These are phyloP conservation scores for Aleiodes leptofemur DNA, from an alignment of 2,888 invertebrate species.

Conservation along the genomic window DNA sequence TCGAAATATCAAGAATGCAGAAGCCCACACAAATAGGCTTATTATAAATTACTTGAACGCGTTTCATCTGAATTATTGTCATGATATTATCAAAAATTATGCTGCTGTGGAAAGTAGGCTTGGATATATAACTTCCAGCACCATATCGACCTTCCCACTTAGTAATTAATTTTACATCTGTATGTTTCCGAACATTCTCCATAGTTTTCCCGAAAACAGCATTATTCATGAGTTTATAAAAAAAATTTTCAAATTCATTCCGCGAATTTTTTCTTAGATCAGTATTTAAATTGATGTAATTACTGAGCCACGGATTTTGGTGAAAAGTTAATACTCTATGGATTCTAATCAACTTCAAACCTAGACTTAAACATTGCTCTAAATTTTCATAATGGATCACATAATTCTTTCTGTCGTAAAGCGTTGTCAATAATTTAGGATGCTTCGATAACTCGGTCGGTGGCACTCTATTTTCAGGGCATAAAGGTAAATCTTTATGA, in stretches of 20 bases:
- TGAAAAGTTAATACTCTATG: slow-evolving; percentile 64
- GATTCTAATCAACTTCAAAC: slow-evolving; percentile 58
- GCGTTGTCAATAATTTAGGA: slow-evolving; percentile 45
- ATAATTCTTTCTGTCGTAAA: slow-evolving; percentile 52
- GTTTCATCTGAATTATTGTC: slow-evolving; percentile 63
- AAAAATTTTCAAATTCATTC: slow-evolving; percentile 67
- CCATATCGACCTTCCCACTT: slow-evolving; percentile 62
- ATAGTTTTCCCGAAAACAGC: slow-evolving; percentile 70
- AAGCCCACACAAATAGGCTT: slow-evolving; percentile 53
- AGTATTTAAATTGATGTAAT: slow-evolving; percentile 61
- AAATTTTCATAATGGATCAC: slow-evolving; percentile 66
- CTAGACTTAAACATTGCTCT: slow-evolving; percentile 58
- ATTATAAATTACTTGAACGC: slow-evolving; percentile 40
- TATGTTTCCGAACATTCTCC: slow-evolving; percentile 71
- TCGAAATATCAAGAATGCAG: slow-evolving; percentile 49
- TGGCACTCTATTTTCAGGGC: slow-evolving; percentile 46
- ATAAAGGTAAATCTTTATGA: slow-evolving; percentile 66
- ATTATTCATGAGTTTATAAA: slow-evolving; percentile 72
- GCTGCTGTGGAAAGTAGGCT: slow-evolving; percentile 62
- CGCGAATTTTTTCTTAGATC: slow-evolving; percentile 62
- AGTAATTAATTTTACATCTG: slow-evolving; percentile 63
- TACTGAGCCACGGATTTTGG: slow-evolving; percentile 66
- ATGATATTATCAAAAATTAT: slow-evolving; percentile 64
- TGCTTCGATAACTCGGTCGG: slow-evolving; percentile 32
- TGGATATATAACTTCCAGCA: slow-evolving; percentile 61